Evolutionary conservation across 1,140 invertebrate species (phyloP).

Genomic region (Liolophura sinensis): DNA sequence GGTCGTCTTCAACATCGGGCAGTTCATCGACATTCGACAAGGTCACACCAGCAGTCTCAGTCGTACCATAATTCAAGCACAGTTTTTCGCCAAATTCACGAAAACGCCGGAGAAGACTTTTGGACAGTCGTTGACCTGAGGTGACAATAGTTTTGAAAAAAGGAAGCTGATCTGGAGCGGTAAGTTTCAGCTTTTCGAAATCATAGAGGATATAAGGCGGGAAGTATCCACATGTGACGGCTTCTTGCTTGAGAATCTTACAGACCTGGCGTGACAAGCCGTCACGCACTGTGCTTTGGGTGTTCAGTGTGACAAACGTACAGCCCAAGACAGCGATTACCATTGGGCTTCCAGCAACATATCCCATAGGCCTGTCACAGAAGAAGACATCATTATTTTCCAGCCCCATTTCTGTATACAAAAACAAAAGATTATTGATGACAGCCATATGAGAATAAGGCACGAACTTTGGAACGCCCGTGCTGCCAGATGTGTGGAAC

Average conservation of each 20-base stretch:
- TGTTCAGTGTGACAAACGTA: background rate
- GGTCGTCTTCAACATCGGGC: background rate
- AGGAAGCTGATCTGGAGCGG: no score
- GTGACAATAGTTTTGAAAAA: no score
- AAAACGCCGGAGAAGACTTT: background rate
- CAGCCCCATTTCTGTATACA: background rate
- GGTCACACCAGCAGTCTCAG: background rate
- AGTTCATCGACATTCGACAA: background rate
- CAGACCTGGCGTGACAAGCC: background rate
- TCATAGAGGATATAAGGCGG: background rate
- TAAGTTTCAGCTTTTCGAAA: no score
- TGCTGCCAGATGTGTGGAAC: slow-evolving; percentile 5
- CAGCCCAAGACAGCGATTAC: background rate
- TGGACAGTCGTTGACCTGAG: background rate
- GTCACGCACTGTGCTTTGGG: no score
- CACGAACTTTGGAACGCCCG: slow-evolving; percentile 1
- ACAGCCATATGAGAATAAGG: slow-evolving; percentile 3
- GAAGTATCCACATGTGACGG: background rate
- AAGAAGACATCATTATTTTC: background rate
- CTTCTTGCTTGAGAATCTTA: background rate
- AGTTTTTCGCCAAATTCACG: background rate
- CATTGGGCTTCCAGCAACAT: background rate
- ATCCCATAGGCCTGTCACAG: background rate
- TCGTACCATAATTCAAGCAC: background rate
- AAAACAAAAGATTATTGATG: background rate